Base-by-base conservation (phyloP, 1,140 invertebrate genomes). In the Halesus radiatus region DNA sequence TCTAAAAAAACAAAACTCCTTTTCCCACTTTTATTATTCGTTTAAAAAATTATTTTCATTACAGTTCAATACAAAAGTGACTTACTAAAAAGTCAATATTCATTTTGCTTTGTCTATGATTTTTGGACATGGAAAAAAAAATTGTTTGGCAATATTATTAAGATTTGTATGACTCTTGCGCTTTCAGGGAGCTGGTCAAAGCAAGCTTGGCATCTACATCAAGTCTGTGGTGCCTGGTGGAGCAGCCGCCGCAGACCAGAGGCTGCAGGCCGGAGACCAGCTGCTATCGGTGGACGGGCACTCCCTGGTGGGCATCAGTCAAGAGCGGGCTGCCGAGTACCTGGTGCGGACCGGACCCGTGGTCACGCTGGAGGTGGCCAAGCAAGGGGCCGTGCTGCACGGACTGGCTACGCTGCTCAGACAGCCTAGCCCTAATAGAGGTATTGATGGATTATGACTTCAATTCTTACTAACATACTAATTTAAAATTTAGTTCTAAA, bases 221-320 rank as follows among this genome's bases (percentile, higher is more conserved):
- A 99, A 99, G 89, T 98, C 97, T 76, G 98, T 99, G 22, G 98
- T 99, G 29, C 93, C 96, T 79, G 97, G 97, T 62, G 98, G 98
- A 66, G 97, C 98, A 64, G 98, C 98, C 23, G 97, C 98, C 89
- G 93, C 95, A 81, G 98, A 99, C 91, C 97, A 97, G 7, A 91
- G 97, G 76, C 90, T 99, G 72, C 94, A 98, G 84, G 97, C 98
- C 77, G 98, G 99, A 18, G 99, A 99, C 92, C 99, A 99, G 88
- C 89, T 99, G 73, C 87, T 99, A 5, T 96, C 97, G 84, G 99
- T 99, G 0, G 98, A 99, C 89, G 98, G 97, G 13, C 96, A 98
- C 87, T 98, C 97, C 86, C 91, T 99, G 58, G 94, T 98, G 32
- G 98, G 98, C 64, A 98, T 99, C 77, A 97, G 97, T 4, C 98